These are phyloP conservation scores for Vicugna pacos DNA, from an alignment of 2,113 vertebrate species.

Conservation along the genomic window DNA sequence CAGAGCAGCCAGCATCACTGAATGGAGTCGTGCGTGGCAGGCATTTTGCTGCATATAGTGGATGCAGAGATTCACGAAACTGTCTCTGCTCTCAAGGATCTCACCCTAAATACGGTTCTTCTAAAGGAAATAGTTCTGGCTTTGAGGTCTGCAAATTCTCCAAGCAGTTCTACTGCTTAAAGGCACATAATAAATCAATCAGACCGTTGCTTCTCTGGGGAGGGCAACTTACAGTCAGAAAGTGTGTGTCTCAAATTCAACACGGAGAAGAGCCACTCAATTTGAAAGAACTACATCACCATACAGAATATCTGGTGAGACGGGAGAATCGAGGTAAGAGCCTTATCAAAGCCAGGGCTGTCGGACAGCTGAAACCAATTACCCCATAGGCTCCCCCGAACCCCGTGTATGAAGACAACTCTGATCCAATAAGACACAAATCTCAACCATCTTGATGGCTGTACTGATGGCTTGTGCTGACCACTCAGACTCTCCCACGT, in stretches of 20 bases:
- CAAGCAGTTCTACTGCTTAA: neutral
- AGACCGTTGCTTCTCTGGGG: neutral
- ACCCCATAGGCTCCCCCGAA: too few relatives aligned
- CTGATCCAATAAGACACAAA: neutral
- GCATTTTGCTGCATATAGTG: neutral
- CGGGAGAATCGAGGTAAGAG: neutral
- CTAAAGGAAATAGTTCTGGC: neutral
- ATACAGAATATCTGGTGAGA: neutral
- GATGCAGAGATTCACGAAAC: neutral
- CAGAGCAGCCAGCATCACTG: neutral
- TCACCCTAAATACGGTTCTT: neutral
- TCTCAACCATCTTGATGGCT: neutral
- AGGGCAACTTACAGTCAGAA: neutral
- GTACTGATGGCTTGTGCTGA: neutral
- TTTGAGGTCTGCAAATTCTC: neutral
- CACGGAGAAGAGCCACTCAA: neutral
- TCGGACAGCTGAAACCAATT: neutral
- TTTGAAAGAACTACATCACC: neutral
- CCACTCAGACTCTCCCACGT: neutral
- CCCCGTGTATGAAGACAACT: fast-evolving
- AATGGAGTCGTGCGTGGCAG: neutral
- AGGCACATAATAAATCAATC: neutral
- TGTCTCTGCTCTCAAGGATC: neutral
- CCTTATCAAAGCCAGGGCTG: neutral
- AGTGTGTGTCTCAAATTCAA: neutral